These are phyloP conservation scores for Meliscaeva auricollis DNA, from an alignment of 2,888 invertebrate species.

Conservation along the genomic window DNA sequence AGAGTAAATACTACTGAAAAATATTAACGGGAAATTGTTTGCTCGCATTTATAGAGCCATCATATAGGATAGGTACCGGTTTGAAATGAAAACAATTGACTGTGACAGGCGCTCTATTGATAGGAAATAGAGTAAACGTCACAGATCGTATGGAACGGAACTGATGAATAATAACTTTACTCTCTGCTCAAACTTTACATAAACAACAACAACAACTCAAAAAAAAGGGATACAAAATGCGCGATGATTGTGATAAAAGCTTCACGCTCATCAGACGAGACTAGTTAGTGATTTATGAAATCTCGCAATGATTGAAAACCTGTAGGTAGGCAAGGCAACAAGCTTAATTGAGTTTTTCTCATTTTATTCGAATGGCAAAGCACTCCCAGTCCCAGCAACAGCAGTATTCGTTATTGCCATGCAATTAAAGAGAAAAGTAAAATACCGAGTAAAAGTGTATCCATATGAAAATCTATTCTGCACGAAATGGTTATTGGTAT, in stretches of 20 bases:
- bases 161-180: background rate
- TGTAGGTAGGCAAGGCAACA: slow-evolving; percentile 53
- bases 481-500: slow-evolving; percentile 12
- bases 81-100: slow-evolving; percentile 35
- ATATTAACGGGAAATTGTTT: slow-evolving; percentile 50
- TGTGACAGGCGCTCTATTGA: slow-evolving; percentile 40
- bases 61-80: too few relatives aligned
- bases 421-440: slow-evolving; percentile 36
- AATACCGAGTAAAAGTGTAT: slow-evolving; percentile 18
- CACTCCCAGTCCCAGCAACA: slow-evolving; percentile 37
- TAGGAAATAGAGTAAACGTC: background rate
- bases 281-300: slow-evolving; percentile 48
- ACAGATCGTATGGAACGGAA: slow-evolving; percentile 3
- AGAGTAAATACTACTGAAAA: too few relatives aligned
- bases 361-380: slow-evolving; percentile 49
- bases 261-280: slow-evolving; percentile 43
- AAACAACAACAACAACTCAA: background rate
- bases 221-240: background rate
- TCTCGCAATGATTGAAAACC: slow-evolving; percentile 44
- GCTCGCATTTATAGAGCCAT: background rate
- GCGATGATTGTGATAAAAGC: slow-evolving; percentile 36
- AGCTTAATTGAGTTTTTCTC: slow-evolving; percentile 62
- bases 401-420: slow-evolving; percentile 13
- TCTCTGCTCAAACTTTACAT: slow-evolving; percentile 17
- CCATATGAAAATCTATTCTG: slow-evolving; percentile 32